Conservation (phyloP, 2,888 invertebrate species). For the Nemotelus nigrinus region DNA sequence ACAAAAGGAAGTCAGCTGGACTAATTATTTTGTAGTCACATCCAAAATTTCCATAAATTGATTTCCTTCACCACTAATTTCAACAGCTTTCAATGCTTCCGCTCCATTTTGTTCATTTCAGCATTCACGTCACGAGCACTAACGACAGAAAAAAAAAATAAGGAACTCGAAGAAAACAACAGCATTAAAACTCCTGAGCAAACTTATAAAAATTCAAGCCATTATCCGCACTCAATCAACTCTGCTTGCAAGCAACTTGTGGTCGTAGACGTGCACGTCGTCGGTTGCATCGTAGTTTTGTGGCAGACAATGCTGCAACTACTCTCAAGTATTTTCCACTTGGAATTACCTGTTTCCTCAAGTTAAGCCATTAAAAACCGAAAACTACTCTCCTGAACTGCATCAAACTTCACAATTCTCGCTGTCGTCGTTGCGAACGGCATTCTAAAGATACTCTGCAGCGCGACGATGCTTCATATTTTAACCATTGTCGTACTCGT, state of each 20-base stretch:
- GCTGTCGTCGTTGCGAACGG: too few species aligned
- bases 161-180: not conserved
- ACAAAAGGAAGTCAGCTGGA: too few species aligned
- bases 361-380: slow-evolving; percentile 19
- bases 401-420: slow-evolving; percentile 14
- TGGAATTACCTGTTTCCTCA: slow-evolving; percentile 31
- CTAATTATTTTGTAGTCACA: too few species aligned
- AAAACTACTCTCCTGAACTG: slow-evolving; percentile 28
- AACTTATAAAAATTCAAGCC: slow-evolving; percentile 14
- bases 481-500: not conserved
- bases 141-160: too few species aligned
- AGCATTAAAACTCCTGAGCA: not conserved
- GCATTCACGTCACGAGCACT: not conserved
- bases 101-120: not conserved
- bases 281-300: too few species aligned
- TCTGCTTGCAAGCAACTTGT: not conserved
- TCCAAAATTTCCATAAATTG: too few species aligned
- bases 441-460: not conserved
- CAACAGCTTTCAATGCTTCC: too few species aligned
- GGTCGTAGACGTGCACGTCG: not conserved
- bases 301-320: too few species aligned
- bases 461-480: not conserved
- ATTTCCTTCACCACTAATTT: too few species aligned
- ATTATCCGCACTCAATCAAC: slow-evolving; percentile 1
- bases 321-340: not conserved